These are phyloP conservation scores for Ammodytes dubius DNA, from an alignment of 2,113 vertebrate genomes.

Conservation along the genomic window DNA sequence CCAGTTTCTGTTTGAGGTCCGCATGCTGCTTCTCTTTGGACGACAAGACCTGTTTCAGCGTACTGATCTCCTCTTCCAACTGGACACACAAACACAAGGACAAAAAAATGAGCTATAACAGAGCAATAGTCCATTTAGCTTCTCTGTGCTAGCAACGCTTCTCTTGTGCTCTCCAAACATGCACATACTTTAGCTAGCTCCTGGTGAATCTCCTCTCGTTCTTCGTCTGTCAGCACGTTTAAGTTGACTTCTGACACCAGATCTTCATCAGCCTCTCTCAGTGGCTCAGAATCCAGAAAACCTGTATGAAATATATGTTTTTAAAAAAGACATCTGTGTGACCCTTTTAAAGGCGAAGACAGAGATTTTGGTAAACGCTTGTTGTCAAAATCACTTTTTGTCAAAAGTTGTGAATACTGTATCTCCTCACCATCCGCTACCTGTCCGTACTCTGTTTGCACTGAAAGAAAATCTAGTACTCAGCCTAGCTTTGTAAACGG, in stretches of 20 bases:
- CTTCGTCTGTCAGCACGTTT: conserved; percentile 90
- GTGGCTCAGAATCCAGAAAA: conserved; percentile 89
- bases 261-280: conserved; percentile 91
- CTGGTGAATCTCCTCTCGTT: conserved; percentile 91
- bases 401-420: too few species aligned
- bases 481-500: too few species aligned
- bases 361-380: not conserved
- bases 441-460: too few species aligned
- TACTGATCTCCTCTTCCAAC: conserved; percentile 97
- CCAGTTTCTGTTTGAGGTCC: conserved; percentile 95
- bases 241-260: conserved; percentile 88
- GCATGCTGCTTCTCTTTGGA: conserved; percentile 95
- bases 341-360: not conserved
- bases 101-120: not conserved
- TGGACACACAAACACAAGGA: conserved; percentile 40
- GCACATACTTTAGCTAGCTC: conserved; percentile 91
- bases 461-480: too few species aligned
- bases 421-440: too few species aligned
- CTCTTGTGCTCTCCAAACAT: not conserved
- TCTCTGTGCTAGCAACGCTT: not conserved
- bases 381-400: too few species aligned
- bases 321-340: not conserved
- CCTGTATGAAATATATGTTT: conserved; percentile 79
- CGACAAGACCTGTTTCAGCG: conserved; percentile 92
- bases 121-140: not conserved